phyloP scores from a whole-genome alignment of 1,140 invertebrate genomes.

The Marisa cornuarietis region DNA sequence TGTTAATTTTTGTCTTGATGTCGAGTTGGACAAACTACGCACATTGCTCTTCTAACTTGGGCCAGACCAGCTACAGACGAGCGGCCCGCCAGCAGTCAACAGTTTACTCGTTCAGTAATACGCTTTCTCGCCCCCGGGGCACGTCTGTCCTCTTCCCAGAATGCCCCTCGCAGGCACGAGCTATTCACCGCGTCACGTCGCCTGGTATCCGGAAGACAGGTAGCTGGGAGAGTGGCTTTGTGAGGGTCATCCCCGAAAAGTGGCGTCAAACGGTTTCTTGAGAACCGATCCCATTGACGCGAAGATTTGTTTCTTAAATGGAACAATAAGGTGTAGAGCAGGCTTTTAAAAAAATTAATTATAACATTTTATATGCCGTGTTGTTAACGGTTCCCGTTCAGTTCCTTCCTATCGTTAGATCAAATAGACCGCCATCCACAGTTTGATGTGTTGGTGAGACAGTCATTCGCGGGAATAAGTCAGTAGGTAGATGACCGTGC shows the following conservation, averaged over 20 bases:
- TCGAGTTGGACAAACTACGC: neutral
- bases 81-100: conserved; percentile 3
- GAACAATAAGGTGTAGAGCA: neutral
- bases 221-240: neutral
- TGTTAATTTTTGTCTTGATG: neutral
- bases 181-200: conserved; percentile 11
- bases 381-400: no score
- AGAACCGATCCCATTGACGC: neutral
- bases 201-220: neutral
- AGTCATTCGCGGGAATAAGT: no score
- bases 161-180: neutral
- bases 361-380: neutral
- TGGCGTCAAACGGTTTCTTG: neutral
- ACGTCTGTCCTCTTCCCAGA: neutral
- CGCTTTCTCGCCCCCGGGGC: neutral
- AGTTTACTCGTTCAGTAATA: conserved; percentile 2
- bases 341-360: neutral
- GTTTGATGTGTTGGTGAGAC: no score
- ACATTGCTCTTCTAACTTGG: neutral
- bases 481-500: no score
- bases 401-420: no score
- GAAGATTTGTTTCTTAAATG: neutral
- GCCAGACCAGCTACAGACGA: conserved; percentile 3
- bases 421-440: no score
- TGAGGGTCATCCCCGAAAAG: neutral